Evolutionary conservation across 2,113 vertebrate species (phyloP).

Genomic region (Oncorhynchus keta): DNA sequence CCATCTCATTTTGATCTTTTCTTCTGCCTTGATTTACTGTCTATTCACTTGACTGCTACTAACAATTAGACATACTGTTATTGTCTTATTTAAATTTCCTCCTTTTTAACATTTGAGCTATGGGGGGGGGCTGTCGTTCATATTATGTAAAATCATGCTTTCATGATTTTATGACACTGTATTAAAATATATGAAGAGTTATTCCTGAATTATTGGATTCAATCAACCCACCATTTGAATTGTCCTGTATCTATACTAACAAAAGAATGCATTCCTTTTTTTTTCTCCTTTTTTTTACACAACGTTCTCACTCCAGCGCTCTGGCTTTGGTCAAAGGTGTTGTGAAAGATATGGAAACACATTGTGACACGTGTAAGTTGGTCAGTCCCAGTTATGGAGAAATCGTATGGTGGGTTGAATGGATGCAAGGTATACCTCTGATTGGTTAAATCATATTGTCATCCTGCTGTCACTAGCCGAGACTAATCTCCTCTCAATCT

Average conservation of each 20-base stretch:
- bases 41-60: constrained; percentile 89
- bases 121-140: constrained; percentile 81
- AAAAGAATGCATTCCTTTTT: neutral
- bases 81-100: constrained; percentile 59
- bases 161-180: constrained; percentile 88
- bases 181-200: constrained; percentile 81
- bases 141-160: constrained; percentile 84
- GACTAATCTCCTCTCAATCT: constrained; percentile 93
- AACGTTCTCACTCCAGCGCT: neutral
- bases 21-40: constrained; percentile 69
- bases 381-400: constrained; percentile 9
- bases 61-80: constrained; percentile 84
- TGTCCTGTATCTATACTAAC: neutral
- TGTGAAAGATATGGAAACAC: neutral
- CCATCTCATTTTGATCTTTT: constrained; percentile 66
- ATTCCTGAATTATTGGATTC: constrained; percentile 82
- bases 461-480: constrained; percentile 92
- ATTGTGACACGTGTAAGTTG: neutral
- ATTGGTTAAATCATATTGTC: constrained; percentile 91
- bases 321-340: neutral
- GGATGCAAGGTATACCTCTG: constrained; percentile 70
- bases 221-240: constrained; percentile 17
- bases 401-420: constrained; percentile 3
- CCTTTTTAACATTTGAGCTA: constrained; percentile 77
- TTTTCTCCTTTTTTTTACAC: neutral